Evolutionary conservation across 2,888 invertebrate species (phyloP), one percentile per base, ranked within the genome.

Genomic region (Habroteleia sp.): DNA sequence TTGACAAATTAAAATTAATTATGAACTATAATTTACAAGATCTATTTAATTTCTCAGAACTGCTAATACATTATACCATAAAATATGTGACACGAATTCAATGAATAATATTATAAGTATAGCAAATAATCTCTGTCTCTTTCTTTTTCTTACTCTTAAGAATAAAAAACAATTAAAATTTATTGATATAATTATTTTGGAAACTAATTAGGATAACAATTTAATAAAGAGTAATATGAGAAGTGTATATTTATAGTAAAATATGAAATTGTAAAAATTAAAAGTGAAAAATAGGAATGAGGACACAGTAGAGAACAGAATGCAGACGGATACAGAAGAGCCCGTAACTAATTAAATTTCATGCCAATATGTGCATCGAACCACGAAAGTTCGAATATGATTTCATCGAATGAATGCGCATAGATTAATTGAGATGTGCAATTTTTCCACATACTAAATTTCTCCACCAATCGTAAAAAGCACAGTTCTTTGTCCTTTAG

Each of bases 321-420:
- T 25, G 20, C 11, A 27, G 14, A 17, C 17, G 44, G 8, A 8
- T 14, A 35, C 20, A 27, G 62, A 27, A 54, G 17, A 39, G 29
- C 41, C 48, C 56, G 29, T 27, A 16, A 35, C 31, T 56, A 25
- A 62, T 74, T 48, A 62, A 69, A 74, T 63, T 74, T 69, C 63
- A 52, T 58, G 52, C 48, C 68, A 74, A 50, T 63, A 52, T 52
- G 69, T 58, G 42, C 27, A 48, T 16, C 13, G 63, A 69, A 63
- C 63, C 54, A 27, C 58, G 60, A 60, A 52, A 65, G 39, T 58
- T 63, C 58, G 69, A 74, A 44, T 63, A 68, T 69, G 74, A 74
- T 74, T 74, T 69, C 42, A 50, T 63, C 52, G 69, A 74, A 69
- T 69, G 68, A 69, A 68, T 74, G 58, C 52, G n/a, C 58, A 11